These are phyloP conservation scores for Zosterops lateralis DNA, from an alignment of 2,113 vertebrate genomes.

Conservation along the genomic window DNA sequence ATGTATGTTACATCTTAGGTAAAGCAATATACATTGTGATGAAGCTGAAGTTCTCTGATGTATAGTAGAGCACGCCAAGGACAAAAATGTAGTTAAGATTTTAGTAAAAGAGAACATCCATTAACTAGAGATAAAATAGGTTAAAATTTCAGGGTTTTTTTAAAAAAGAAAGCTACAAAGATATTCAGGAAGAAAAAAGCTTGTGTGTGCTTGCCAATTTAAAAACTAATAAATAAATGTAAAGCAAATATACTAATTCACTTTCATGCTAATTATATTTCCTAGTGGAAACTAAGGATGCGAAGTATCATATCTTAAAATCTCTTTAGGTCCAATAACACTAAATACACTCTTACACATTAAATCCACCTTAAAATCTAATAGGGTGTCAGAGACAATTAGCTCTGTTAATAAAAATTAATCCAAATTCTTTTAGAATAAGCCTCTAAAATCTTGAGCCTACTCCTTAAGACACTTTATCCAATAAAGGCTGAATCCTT, in stretches of 20 bases:
- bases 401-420: not conserved
- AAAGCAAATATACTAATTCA: not conserved
- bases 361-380: constrained; percentile 2
- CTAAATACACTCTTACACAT: not conserved
- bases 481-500: not conserved
- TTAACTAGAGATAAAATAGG: not conserved
- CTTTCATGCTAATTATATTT: not conserved
- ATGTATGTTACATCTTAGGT: not conserved
- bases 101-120: not conserved
- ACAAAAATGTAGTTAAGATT: not conserved
- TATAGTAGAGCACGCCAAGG: not conserved
- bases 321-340: not conserved
- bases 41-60: not conserved
- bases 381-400: not conserved
- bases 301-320: not conserved
- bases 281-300: not conserved
- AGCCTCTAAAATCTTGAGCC: not conserved
- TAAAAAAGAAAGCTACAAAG: not conserved
- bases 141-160: not conserved
- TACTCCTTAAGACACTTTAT: not conserved
- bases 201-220: not conserved
- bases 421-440: not conserved
- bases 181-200: not conserved
- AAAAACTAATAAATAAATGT: not conserved
- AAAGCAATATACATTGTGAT: not conserved